These are phyloP conservation scores for Otolemur garnettii DNA, from an alignment of 2,113 vertebrate genomes.

Conservation along the genomic window DNA sequence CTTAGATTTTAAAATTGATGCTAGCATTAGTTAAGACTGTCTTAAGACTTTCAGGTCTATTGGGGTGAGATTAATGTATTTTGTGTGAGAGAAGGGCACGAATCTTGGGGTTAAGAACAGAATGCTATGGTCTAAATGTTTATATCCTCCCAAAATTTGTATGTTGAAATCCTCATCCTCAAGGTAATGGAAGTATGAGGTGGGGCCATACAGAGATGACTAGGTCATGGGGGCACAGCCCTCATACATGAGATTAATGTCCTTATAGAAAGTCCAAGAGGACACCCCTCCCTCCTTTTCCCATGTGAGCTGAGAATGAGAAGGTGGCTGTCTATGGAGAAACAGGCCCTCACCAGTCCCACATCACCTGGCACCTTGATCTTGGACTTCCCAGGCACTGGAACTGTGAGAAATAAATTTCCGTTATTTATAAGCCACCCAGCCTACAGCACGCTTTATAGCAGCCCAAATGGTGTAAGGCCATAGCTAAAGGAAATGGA, in stretches of 20 bases:
- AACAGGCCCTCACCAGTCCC: not conserved
- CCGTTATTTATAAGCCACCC: not conserved
- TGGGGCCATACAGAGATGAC: not conserved
- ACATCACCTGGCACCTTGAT: too few relatives aligned
- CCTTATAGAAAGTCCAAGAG: not conserved
- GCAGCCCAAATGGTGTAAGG: not conserved
- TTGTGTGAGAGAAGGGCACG: not conserved
- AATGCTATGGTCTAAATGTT: not conserved
- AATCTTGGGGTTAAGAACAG: not conserved
- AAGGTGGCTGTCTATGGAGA: not conserved
- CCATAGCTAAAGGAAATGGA: not conserved
- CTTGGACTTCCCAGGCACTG: not conserved
- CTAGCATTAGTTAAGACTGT: not conserved
- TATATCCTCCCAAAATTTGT: not conserved
- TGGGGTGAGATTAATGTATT: not conserved
- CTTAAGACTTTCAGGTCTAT: not conserved
- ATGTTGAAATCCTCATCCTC: not conserved
- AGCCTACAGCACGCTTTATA: not conserved
- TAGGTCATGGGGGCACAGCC: not conserved
- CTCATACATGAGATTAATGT: not conserved
- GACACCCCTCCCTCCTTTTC: not conserved
- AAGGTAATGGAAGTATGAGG: too few relatives aligned
- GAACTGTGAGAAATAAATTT: not conserved
- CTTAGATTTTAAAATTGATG: not conserved
- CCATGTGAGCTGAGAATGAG: not conserved